Evolutionary conservation across 2,113 vertebrate genomes (phyloP).

Genomic region (Phocoena sinus): DNA sequence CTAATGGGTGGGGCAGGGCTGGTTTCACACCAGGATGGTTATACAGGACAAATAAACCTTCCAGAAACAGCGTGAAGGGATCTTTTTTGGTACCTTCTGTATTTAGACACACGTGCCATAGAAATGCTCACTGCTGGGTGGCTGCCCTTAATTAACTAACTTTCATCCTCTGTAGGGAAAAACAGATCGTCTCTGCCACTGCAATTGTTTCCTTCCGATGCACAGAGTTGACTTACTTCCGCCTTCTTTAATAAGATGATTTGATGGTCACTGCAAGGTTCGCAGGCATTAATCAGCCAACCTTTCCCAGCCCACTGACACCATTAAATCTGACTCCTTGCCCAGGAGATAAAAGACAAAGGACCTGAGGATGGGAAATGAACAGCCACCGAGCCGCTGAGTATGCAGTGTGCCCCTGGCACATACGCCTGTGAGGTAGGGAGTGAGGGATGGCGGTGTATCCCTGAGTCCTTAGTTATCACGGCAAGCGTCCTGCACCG

Average conservation of each 20-base stretch:
- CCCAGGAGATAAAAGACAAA: conserved; percentile 31
- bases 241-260: conserved; percentile 39
- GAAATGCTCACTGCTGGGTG: background rate
- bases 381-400: background rate
- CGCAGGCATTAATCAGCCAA: conserved; percentile 14
- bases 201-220: background rate
- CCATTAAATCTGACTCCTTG: conserved; percentile 14
- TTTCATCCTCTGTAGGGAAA: background rate
- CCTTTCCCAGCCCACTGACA: background rate
- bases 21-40: background rate
- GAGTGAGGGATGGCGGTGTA: background rate
- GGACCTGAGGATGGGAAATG: background rate
- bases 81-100: background rate
- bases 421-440: background rate
- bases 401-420: background rate
- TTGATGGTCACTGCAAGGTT: conserved; percentile 3
- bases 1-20: too few relatives aligned
- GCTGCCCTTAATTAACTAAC: background rate
- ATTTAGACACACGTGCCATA: background rate
- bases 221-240: background rate
- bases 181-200: background rate
- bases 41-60: background rate
- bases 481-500: background rate
- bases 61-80: background rate
- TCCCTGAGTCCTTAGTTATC: conserved; percentile 2